Evolutionary conservation across 2,888 invertebrate genomes (phyloP).

Genomic region (Zelleria hepariella): DNA sequence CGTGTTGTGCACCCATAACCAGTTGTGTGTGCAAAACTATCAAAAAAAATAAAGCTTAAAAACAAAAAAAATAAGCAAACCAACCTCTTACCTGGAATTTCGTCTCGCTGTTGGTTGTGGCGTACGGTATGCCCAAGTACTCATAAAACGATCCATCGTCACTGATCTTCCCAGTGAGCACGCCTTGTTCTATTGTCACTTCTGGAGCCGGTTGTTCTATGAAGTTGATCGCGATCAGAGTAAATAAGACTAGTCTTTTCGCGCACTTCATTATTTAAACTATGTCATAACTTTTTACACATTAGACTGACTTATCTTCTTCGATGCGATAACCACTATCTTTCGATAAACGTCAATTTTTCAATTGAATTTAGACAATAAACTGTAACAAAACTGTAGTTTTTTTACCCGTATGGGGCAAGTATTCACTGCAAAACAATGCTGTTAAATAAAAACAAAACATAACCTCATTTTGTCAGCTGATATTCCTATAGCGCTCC

Average conservation of each 20-base stretch:
- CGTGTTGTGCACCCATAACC: not conserved
- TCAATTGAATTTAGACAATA: no score
- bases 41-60: not conserved
- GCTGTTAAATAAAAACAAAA: not conserved
- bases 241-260: constrained; percentile 44
- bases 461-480: not conserved
- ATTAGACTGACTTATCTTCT: no score
- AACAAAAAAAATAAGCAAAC: not conserved
- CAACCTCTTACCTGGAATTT: constrained; percentile 45
- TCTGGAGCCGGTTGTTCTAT: constrained; percentile 57
- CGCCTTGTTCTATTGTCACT: constrained; percentile 49
- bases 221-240: constrained; percentile 47
- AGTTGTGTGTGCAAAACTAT: no score
- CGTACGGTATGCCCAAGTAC: constrained; percentile 59
- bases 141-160: constrained; percentile 49
- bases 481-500: not conserved
- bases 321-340: no score
- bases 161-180: constrained; percentile 49
- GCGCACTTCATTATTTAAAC: constrained; percentile 29
- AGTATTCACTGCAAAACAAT: not conserved
- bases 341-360: no score
- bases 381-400: no score
- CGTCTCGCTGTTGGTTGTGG: constrained; percentile 37
- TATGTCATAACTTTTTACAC: not conserved
- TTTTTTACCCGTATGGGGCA: not conserved